Evolutionary conservation across 1,140 invertebrate genomes (phyloP), one percentile per base, ranked within the genome.

Genomic region (Atta cephalotes): DNA sequence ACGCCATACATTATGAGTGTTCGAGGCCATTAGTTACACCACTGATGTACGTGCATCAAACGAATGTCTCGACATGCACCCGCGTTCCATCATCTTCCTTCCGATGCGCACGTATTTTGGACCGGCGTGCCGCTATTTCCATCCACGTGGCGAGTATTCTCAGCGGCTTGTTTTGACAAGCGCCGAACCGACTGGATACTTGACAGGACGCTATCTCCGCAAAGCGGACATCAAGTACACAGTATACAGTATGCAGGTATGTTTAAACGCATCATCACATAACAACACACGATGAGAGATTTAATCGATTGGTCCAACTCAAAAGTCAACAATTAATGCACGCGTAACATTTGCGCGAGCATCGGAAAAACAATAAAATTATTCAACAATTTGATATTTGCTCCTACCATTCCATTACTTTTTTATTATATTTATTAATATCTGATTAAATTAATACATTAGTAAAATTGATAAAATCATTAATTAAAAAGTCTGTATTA

Each of bases 101-200:
- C 87, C 88, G 74, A 88, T 87, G 60, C 51, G 71, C 39, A 84
- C 45, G 63, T 92, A 92, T 92, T 92, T 92, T 58, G 14, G 72
- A 80, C 58, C 60, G 10, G 70, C 70, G 74, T 31, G 28, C 25
- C 66, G 72, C 89, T 92, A 92, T 92, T 92, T 88, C 77, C 63
- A 51, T 66, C 58, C 81, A 63, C 68, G 76, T 72, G 58, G 28
- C 14, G 84, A 66, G 62, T 92, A 92, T 92, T 92, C 82, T 88
- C 84, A 68, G 86, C 60, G 62, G 31, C 35, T 74, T 85, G 77
- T 85, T 90, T 90, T 86, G 86, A 86, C 82, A 86, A 78, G 78
- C 81, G 56, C 31, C 85, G n/a, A 72, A 87, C 68, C 62, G 35
- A 87, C 86, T 84, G 58, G 60, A 85, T 85, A 85, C 76, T 79